phyloP scores from a whole-genome alignment of 2,113 vertebrate genomes.

The Notiomystis cincta region DNA sequence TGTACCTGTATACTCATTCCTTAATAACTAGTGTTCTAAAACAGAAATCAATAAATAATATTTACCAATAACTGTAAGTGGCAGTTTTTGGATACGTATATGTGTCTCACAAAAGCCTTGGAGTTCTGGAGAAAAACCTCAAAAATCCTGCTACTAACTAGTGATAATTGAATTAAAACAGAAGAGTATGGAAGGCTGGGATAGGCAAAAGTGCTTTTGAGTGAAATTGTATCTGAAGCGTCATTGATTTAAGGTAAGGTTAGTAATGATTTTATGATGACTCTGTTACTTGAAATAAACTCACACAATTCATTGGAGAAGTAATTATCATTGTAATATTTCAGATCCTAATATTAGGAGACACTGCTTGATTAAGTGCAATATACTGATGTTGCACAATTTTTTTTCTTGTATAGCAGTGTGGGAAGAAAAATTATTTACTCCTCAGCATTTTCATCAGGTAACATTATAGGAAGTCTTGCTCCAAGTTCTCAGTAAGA shows the following conservation, averaged over 20 bases:
- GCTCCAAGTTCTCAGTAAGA: background rate
- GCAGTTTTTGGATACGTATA: background rate
- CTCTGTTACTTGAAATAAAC: conserved; percentile 42
- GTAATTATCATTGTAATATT: conserved; percentile 6
- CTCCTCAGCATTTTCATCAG: background rate
- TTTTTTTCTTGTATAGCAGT: background rate
- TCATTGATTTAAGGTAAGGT: background rate
- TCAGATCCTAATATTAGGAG: conserved; percentile 40
- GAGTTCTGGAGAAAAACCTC: conserved; percentile 15
- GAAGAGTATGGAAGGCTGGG: background rate
- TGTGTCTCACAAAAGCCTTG: background rate
- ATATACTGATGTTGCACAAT: background rate
- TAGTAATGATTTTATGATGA: background rate
- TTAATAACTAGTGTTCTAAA: background rate
- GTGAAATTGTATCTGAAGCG: background rate
- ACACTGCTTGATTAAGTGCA: conserved; percentile 6
- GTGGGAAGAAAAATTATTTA: background rate
- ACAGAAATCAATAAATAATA: background rate
- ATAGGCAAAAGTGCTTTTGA: background rate
- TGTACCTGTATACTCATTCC: background rate
- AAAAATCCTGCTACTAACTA: background rate
- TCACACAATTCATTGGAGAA: background rate
- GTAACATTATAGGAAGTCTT: background rate
- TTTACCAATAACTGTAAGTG: background rate
- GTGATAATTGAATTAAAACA: background rate